Conservation (phyloP, 2,888 invertebrate genomes). For the Polydrusus pterygomalis region DNA sequence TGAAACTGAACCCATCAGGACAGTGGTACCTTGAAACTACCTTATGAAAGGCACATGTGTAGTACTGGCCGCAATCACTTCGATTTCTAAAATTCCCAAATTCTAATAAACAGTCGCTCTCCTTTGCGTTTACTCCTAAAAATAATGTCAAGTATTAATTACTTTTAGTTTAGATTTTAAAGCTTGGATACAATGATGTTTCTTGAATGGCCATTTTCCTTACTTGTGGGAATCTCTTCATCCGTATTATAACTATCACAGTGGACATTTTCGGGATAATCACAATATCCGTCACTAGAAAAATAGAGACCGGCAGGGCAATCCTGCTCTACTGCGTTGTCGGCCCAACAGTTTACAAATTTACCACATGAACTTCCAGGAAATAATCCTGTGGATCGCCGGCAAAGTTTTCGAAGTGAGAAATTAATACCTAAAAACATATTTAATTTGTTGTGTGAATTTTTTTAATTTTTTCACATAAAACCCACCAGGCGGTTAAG, state of each 20-base stretch:
- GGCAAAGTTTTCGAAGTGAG: conserved; percentile 67
- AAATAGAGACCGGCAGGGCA: conserved; percentile 80
- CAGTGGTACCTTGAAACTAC: conserved; percentile 77
- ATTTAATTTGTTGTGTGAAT: no score
- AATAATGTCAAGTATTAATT: no score
- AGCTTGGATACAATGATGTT: no score
- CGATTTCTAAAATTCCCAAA: conserved; percentile 79
- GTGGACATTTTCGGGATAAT: conserved; percentile 78
- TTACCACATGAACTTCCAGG: conserved; percentile 78
- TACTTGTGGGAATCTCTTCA: conserved; percentile 22
- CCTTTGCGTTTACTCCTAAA: not conserved
- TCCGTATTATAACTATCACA: conserved; percentile 70
- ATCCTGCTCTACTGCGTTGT: conserved; percentile 78
- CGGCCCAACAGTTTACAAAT: conserved; percentile 84
- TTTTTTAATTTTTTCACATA: no score
- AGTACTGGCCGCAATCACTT: conserved; percentile 79
- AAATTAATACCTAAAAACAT: conserved; percentile 7
- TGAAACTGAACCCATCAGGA: conserved; percentile 74
- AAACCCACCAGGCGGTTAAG: no score
- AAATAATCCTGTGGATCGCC: conserved; percentile 77
- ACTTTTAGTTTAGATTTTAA: no score
- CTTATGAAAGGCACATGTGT: conserved; percentile 74
- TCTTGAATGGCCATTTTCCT: no score
- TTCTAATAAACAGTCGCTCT: conserved; percentile 73
- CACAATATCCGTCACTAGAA: conserved; percentile 76